A percentile compares a stretch with the other conserved stretches of the same genome.
These are phyloP conservation scores for Panthera tigris DNA, from an alignment of 2,113 vertebrate genomes.

Conservation along the genomic window DNA sequence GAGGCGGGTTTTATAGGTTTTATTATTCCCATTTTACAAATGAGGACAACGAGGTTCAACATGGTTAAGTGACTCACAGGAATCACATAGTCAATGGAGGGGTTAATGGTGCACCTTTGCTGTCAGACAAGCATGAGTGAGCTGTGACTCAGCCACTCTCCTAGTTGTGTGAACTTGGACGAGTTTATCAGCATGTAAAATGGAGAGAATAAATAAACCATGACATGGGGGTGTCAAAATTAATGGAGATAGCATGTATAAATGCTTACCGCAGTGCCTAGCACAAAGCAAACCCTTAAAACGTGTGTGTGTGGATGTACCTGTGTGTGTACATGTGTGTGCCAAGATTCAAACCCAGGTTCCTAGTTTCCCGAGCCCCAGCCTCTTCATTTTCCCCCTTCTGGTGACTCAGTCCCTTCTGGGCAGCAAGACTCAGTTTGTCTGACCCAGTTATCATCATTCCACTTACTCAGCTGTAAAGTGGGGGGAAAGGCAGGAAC, in stretches of 20 bases:
- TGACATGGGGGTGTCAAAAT: not conserved
- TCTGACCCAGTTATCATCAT: slow-evolving; percentile 37
- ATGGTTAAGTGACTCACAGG: not conserved
- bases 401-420: slow-evolving; percentile 43
- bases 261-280: not conserved
- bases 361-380: slow-evolving; percentile 9
- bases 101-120: not conserved
- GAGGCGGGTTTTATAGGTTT: not conserved
- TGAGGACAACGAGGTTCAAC: not conserved
- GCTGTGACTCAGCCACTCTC: not conserved
- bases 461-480: not conserved
- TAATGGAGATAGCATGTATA: not conserved
- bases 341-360: not conserved
- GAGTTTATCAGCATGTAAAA: not conserved
- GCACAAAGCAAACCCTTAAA: not conserved
- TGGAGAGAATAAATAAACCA: not conserved
- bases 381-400: not conserved
- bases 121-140: not conserved
- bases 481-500: not conserved
- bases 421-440: not conserved
- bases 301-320: not conserved
- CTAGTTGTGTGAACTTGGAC: not conserved
- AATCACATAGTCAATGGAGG: not conserved
- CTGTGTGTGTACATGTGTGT: not conserved
- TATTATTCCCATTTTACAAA: not conserved